Evolutionary conservation across 2,113 vertebrate species (phyloP).

Genomic region (Pterocles orientalis): DNA sequence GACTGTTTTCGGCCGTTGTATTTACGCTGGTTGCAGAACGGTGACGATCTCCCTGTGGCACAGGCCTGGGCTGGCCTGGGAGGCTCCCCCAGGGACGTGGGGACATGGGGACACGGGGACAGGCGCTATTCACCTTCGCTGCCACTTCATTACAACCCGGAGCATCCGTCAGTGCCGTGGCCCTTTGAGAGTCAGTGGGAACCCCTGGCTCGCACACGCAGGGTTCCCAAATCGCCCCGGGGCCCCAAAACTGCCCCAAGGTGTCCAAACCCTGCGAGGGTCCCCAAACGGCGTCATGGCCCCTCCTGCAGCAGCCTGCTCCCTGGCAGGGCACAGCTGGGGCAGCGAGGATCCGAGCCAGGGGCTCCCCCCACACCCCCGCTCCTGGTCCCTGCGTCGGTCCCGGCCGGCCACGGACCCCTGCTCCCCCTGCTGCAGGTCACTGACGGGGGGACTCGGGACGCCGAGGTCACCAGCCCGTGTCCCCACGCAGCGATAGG

Average conservation of each 20-base stretch:
- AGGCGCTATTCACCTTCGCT: accelerated
- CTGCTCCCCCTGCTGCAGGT: neutral
- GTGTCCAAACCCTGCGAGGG: no score
- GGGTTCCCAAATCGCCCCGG: neutral
- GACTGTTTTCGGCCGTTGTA: accelerated
- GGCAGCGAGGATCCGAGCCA: neutral
- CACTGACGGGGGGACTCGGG: accelerated
- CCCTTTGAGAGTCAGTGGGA: neutral
- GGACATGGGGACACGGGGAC: neutral
- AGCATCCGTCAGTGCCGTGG: neutral
- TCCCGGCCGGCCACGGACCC: accelerated
- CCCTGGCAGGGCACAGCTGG: neutral
- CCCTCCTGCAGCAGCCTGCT: neutral
- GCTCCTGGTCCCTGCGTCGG: accelerated
- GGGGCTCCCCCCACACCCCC: neutral
- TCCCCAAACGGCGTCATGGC: accelerated
- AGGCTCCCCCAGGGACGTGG: accelerated
- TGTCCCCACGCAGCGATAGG: neutral
- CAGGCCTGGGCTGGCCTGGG: neutral
- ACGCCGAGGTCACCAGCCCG: neutral
- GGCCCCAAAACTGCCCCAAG: neutral
- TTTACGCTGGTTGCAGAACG: neutral
- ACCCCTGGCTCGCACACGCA: accelerated
- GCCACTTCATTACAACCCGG: accelerated
- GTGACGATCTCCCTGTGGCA: no score